Conservation (phyloP, 2,888 invertebrate genomes). For the Sipunculus nudus region DNA sequence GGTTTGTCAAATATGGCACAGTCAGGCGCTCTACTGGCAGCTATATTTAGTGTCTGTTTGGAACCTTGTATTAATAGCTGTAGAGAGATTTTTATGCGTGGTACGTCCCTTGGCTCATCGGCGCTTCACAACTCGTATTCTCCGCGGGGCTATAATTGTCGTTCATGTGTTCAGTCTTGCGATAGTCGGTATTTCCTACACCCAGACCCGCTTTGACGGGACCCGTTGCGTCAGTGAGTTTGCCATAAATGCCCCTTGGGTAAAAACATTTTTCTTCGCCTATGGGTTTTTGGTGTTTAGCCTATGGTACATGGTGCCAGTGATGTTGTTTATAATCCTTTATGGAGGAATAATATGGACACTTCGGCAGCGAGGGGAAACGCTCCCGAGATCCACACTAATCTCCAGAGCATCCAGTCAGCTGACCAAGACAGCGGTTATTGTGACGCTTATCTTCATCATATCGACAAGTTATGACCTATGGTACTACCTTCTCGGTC, state of each 20-base stretch:
- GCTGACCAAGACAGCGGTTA: conserved; percentile 12
- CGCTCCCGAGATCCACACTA: neutral
- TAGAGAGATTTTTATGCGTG: conserved; percentile 7
- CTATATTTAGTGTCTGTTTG: conserved; percentile 5
- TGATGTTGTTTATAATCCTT: conserved; percentile 1
- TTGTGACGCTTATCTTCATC: conserved; percentile 10
- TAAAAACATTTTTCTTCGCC: conserved; percentile 1
- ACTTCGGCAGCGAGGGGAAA: neutral
- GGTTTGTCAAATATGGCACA: conserved; percentile 13
- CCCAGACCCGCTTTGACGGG: neutral
- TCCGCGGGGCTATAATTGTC: no score
- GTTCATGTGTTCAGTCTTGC: no score
- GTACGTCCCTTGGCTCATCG: conserved; percentile 4
- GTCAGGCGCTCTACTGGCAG: conserved; percentile 12
- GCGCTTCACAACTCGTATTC: neutral
- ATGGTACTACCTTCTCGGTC: conserved; percentile 14
- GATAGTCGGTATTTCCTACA: neutral
- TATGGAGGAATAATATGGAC: neutral
- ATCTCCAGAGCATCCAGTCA: conserved; percentile 8
- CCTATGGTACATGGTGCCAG: neutral
- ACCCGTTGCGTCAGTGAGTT: conserved; percentile 3
- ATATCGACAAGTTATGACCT: conserved; percentile 10
- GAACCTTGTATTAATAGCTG: conserved; percentile 13
- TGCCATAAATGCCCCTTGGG: neutral
- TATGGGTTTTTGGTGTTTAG: neutral